Evolutionary conservation across 2,888 invertebrate species (phyloP).

Genomic region (Drosophila suboccidentalis): DNA sequence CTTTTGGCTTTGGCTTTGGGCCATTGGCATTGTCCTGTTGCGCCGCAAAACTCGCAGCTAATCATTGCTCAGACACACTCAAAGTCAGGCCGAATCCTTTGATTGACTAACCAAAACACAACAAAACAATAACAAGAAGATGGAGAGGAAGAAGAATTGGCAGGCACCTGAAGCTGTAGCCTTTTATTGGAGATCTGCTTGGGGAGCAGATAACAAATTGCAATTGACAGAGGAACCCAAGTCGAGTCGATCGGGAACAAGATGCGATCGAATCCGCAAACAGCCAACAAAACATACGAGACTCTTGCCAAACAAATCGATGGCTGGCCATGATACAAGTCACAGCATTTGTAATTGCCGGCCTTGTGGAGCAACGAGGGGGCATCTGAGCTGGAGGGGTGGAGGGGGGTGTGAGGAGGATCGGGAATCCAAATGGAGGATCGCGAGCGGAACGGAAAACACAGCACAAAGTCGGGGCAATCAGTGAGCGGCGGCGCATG

Average conservation of each 20-base stretch:
- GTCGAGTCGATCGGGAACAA: constrained; percentile 68
- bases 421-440: constrained; percentile 12
- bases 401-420: neutral
- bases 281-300: constrained; percentile 63
- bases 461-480: constrained; percentile 62
- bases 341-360: constrained; percentile 77
- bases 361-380: constrained; percentile 21
- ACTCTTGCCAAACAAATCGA: constrained; percentile 76
- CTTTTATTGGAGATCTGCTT: constrained; percentile 27
- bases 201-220: constrained; percentile 80
- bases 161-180: constrained; percentile 42
- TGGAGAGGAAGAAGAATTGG: constrained; percentile 1
- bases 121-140: constrained; percentile 15
- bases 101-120: constrained; percentile 56
- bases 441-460: constrained; percentile 8
- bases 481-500: constrained; percentile 74
- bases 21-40: constrained; percentile 62
- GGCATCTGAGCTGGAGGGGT: neutral
- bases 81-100: constrained; percentile 63
- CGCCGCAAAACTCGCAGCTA: constrained; percentile 52
- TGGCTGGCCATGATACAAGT: constrained; percentile 82
- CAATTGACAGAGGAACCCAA: constrained; percentile 83
- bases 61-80: constrained; percentile 46
- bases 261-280: constrained; percentile 83
- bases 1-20: constrained; percentile 6